Evolutionary conservation across 2,888 invertebrate genomes (phyloP), one percentile per base, ranked within the genome.

Genomic region (Platypus cylindrus): DNA sequence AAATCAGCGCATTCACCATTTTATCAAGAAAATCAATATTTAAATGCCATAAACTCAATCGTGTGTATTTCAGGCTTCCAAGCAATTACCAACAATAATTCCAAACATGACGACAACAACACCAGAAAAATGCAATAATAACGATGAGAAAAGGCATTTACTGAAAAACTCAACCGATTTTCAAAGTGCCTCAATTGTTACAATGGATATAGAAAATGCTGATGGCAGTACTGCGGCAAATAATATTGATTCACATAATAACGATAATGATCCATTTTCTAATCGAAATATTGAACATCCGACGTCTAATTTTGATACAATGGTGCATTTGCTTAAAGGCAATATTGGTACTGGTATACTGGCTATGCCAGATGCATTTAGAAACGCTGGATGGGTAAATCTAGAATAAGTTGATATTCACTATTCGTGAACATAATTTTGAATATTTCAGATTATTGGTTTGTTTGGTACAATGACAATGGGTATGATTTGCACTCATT

Each of bases 281-380:
- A 77, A 81, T 55, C 67, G 83, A 48, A 68, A 71, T 36, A 59
- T 83, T 48, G 80, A 81, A 51, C 76, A 83, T 60, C 83, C 84
- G 1, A 83, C 84, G 3, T 81, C 83, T 45, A 87, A 82, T 63
- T 68, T 77, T 48, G 81, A 82, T 53, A 82, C 83, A 2, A 67
- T 80, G 58, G 74, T 77, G 53, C 73, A 77, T 56, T 56, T 78
- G 38, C 58, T 78, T 30, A 78, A 78, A 55, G 76, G 74, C 2
- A 52, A 55, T 35, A 49, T 55, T 23, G 94, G 94, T 5, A 94
- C 95, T 1, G 97, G 97, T 3, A 91, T 97, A 48, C 66, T 97
- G 46, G 95, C 97, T 5, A 89, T 98, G 85, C 95, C 97, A 3
- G 79, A 89, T 63, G 93, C 91, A 11, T 85, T 93, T 56, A 78